Evolutionary conservation across 2,888 invertebrate genomes (phyloP), one percentile per base, ranked within the genome.

Genomic region (Cyrtodaria siliqua): DNA sequence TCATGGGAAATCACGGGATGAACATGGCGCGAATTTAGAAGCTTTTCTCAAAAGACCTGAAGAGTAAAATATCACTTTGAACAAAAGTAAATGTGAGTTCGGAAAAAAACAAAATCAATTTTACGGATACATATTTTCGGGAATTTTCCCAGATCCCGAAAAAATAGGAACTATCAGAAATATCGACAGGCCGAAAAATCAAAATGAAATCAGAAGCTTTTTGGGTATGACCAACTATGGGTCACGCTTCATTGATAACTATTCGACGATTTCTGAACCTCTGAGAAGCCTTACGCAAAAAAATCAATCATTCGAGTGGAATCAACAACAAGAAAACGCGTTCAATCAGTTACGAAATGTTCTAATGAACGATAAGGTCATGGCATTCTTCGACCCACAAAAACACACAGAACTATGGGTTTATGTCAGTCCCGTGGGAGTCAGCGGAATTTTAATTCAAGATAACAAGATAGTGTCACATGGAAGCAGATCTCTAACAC

Each of bases 251-350:
- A n/a, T 14, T 18, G 1, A n/a, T 2, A 18, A 33, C 20, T 84
- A 77, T 42, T 60, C 82, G 16, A 60, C 67, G 4, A 64, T 83
- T 2, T 70, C 79, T 40, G 73, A 47, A 50, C 84, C 86, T 1
- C 53, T 84, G 14, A 38, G 82, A 52, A 42, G 64, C 40, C 60
- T 86, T n/a, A 83, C 77, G 4, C 23, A 53, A 49, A 47, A 79
- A 69, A 57, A 74, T 40, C n/a, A 24, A n/a, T 27, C 26, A 16
- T 86, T 72, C 60, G 44, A n/a, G 14, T 84, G 84, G 82, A 42
- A 27, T 4, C 12, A 42, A 6, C 2, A 20, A 16, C 27, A 2
- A 2, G 33, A n/a, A 12, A n/a, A n/a, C n/a, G n/a, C n/a, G n/a
- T n/a, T n/a, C n/a, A n/a, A n/a, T n/a, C n/a, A n/a, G n/a, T n/a